Evolutionary conservation across 2,113 vertebrate genomes (phyloP).

Genomic region (Galeopterus variegatus): DNA sequence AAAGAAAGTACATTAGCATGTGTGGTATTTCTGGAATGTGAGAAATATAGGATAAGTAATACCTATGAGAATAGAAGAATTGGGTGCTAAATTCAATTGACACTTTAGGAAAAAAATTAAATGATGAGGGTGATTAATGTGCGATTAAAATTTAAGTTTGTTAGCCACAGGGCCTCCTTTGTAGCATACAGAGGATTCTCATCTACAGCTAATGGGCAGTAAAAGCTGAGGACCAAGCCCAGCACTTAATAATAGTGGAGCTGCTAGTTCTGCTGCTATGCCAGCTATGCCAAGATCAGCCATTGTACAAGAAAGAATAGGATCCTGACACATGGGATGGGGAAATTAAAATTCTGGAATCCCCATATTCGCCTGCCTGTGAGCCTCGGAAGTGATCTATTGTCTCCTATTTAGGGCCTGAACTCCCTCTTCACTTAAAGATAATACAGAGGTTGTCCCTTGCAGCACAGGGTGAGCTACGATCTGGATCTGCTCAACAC

Average conservation of each 20-base stretch:
- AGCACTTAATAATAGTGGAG: neutral
- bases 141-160: neutral
- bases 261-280: neutral
- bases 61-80: neutral
- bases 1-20: neutral
- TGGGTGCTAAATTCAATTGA: neutral
- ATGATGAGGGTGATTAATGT: neutral
- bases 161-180: neutral
- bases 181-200: neutral
- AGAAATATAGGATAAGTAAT: neutral
- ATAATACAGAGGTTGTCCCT: neutral
- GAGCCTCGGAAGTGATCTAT: neutral
- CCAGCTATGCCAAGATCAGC: neutral
- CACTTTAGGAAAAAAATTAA: neutral
- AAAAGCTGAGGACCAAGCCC: neutral
- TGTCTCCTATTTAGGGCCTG: neutral
- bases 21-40: neutral
- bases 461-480: neutral
- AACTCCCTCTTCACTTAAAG: neutral
- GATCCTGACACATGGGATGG: neutral
- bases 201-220: neutral
- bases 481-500: neutral
- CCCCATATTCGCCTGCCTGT: neutral
- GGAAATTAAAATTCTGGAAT: neutral
- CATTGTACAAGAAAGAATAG: neutral